Evolutionary conservation across 2,113 vertebrate species (phyloP), one percentile per base, ranked within the genome.

Genomic region (Rhegmatorhina hoffmannsi): DNA sequence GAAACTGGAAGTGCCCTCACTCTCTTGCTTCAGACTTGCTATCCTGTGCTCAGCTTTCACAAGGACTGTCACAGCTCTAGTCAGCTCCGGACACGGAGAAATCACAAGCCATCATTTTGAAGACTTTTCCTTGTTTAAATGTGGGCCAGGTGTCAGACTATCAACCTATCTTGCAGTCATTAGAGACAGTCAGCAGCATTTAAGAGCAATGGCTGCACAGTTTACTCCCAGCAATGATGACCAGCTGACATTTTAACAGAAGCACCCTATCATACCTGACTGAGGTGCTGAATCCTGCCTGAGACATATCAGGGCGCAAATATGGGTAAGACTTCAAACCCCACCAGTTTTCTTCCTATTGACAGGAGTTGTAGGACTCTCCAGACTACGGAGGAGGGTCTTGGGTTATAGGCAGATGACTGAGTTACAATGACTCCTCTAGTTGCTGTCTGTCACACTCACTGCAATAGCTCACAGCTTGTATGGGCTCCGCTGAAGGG

Each of bases 241-340:
- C 24, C 0, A 9, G 14, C 9, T 31, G 52, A 43, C 17, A 7
- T 66, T 56, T 60, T 17, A 64, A 25, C 44, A 47, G 29, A 63
- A 13, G 5, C 6, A 24, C 6, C 29, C 50, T 1, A 1, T 3
- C 1, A 6, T 21, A 33, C 34, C 13, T 3, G 1, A 14, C 6
- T 0, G 0, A 36, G 19, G 9, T 16, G 47, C 16, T 1, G 4
- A 86, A 77, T 0, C 0, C 46, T 40, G 29, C 23, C 28, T 11
- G 13, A 70, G 75, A 83, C 33, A 28, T 7, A 23, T 1, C 0
- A 13, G 16, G 21, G 17, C 73, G 53, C 40, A 69, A 66, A n/a
- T 0, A 13, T 2, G 5, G 31, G 7, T 3, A 14, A 38, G 50
- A 55, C 79, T 75, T 56, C 75, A 64, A 87, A 34, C 24, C 11